These are phyloP conservation scores for Avahi laniger DNA, from an alignment of 2,797 vertebrate genomes.

Conservation along the genomic window DNA sequence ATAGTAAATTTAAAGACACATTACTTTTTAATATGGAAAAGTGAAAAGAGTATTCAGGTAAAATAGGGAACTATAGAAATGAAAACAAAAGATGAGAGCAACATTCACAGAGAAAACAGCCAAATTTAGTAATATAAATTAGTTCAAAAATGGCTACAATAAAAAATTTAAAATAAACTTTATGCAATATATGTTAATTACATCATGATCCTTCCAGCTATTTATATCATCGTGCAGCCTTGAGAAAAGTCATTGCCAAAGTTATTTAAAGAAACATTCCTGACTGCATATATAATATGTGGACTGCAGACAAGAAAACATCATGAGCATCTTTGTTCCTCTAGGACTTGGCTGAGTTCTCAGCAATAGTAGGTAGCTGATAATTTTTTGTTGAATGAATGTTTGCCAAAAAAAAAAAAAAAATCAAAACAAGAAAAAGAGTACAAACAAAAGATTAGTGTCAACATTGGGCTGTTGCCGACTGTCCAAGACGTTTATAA, in stretches of 20 bases:
- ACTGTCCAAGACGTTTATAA: neutral
- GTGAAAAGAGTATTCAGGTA: neutral
- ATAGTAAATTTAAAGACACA: neutral
- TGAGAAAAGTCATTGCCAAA: conserved; percentile 23
- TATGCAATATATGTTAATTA: neutral
- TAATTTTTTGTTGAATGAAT: neutral
- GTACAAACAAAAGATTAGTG: neutral
- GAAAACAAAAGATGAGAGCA: neutral
- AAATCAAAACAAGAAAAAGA: neutral
- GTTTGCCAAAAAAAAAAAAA: neutral
- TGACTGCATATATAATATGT: neutral
- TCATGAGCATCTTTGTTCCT: neutral
- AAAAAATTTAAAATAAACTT: neutral
- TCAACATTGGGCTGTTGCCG: neutral
- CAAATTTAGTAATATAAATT: neutral
- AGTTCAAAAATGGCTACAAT: conserved; percentile 25
- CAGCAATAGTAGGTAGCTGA: neutral
- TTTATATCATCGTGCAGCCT: neutral
- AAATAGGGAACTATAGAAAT: neutral
- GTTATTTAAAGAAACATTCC: conserved; percentile 27
- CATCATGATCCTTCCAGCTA: neutral
- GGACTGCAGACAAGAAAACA: neutral
- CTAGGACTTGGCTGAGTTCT: neutral
- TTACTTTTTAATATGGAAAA: neutral
- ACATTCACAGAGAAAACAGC: neutral